Evolutionary conservation across 64 coral and sea anemone species (phyloP).

Genomic region (Anthopleura sola): DNA sequence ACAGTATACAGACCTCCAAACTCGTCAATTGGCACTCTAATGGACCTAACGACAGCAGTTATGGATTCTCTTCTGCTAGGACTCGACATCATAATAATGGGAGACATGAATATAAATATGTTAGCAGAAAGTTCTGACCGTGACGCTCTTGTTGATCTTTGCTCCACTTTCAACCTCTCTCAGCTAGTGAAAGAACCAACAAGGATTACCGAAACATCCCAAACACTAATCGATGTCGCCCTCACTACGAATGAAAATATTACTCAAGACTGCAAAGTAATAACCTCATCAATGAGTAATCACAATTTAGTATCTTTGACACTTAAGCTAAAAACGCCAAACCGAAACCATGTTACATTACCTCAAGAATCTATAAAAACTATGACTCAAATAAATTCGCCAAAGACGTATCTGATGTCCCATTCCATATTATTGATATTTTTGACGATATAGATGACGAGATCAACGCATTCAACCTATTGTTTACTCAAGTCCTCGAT

Average conservation of each 20-base stretch:
- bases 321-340: conserved; percentile 58
- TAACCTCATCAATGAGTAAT: too few species aligned
- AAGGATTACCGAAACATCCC: conserved; percentile 17
- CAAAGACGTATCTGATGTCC: conserved; percentile 30
- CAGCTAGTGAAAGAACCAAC: conserved; percentile 1
- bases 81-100: conserved; percentile 40
- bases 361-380: conserved; percentile 34
- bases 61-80: conserved; percentile 35
- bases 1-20: conserved; percentile 51
- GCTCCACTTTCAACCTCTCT: too few species aligned
- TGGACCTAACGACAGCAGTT: conserved; percentile 29
- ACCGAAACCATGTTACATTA: conserved; percentile 29
- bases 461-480: conserved; percentile 1
- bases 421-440: conserved; percentile 13
- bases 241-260: too few species aligned
- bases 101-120: conserved; percentile 19
- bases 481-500: conserved; percentile 9
- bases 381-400: conserved; percentile 38
- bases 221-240: conserved; percentile 36
- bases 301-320: too few species aligned
- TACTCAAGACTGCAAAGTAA: too few species aligned
- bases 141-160: conserved; percentile 14
- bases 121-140: neutral
- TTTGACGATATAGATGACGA: too few species aligned
- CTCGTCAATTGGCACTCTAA: conserved; percentile 8